Evolutionary conservation across 2,113 vertebrate species (phyloP).

Genomic region (Butorides virescens): DNA sequence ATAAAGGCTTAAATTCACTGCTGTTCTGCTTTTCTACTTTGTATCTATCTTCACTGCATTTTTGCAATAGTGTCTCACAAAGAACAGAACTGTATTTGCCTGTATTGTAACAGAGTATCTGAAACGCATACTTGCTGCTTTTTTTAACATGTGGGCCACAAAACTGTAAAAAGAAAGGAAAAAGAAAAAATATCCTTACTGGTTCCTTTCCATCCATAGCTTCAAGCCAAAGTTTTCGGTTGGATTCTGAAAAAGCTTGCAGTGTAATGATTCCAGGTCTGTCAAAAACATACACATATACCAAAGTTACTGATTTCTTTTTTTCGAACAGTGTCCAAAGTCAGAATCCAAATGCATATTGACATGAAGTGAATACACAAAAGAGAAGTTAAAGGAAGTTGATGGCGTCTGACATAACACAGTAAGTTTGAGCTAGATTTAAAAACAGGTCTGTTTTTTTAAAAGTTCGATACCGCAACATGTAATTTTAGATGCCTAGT

Average conservation of each 20-base stretch:
- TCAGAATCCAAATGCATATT: not conserved
- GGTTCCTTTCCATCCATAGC: slow-evolving; percentile 99
- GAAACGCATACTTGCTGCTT: not conserved
- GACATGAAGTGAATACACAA: not conserved
- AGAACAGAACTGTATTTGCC: not conserved
- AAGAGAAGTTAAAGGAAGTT: not conserved
- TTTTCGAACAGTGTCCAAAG: not conserved
- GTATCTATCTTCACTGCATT: not conserved
- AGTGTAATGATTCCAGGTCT: slow-evolving; percentile 94
- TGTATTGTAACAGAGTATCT: not conserved
- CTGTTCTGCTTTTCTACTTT: not conserved
- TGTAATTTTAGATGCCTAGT: not conserved
- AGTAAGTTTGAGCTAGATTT: not conserved
- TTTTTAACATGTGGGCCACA: not conserved
- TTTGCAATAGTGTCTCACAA: not conserved
- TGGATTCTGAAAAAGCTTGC: slow-evolving; percentile 93
- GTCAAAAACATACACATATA: slow-evolving; percentile 26
- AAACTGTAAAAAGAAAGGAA: not conserved
- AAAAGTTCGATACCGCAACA: not conserved
- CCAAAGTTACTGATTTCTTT: not conserved
- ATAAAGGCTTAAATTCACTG: not conserved
- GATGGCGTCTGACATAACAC: not conserved
- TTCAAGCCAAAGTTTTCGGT: slow-evolving; percentile 94
- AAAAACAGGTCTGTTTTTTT: not conserved
- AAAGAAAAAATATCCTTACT: slow-evolving; percentile 72